Evolutionary conservation across 2,888 invertebrate genomes (phyloP).

Genomic region (Antitype chi): DNA sequence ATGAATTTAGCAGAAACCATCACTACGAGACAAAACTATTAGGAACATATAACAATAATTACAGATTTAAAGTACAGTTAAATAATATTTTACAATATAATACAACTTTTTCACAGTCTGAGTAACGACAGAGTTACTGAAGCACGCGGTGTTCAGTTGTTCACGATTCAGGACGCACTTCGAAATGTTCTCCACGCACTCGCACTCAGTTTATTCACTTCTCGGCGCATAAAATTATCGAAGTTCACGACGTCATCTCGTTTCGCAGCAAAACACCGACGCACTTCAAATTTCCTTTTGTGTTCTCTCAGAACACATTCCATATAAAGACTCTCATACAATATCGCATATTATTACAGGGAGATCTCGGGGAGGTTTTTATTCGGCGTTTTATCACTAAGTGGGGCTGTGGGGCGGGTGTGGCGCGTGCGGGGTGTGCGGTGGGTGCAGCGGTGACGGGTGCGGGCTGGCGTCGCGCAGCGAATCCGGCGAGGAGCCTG

Average conservation of each 20-base stretch:
- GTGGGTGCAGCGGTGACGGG: conserved; percentile 77
- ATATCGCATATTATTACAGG: conserved; percentile 72
- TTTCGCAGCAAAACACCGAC: conserved; percentile 65
- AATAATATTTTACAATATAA: conserved; percentile 86
- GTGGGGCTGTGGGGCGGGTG: conserved; percentile 87
- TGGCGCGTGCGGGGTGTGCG: conserved; percentile 83
- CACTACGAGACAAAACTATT: conserved; percentile 85
- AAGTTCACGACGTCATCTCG: conserved; percentile 65
- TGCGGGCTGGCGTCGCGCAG: conserved; percentile 89
- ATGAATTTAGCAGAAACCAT: conserved; percentile 80
- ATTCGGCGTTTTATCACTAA: conserved; percentile 78
- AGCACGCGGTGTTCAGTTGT: conserved; percentile 43
- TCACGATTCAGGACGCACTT: conserved; percentile 49
- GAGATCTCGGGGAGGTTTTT: conserved; percentile 76
- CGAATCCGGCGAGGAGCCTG: conserved; percentile 91
- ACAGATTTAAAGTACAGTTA: conserved; percentile 82
- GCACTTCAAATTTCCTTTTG: conserved; percentile 68
- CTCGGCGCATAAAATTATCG: conserved; percentile 69
- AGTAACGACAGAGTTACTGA: conserved; percentile 52
- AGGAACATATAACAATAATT: conserved; percentile 90
- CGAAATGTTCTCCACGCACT: conserved; percentile 64
- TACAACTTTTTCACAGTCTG: conserved; percentile 70
- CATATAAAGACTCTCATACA: conserved; percentile 73
- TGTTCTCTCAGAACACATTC: conserved; percentile 69
- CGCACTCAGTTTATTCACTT: conserved; percentile 71